Percentiles rank a stretch among this genome's conserved stretches.
phyloP scores from a whole-genome alignment of 1,140 invertebrate genomes.

The Drosophila mojavensis region DNA sequence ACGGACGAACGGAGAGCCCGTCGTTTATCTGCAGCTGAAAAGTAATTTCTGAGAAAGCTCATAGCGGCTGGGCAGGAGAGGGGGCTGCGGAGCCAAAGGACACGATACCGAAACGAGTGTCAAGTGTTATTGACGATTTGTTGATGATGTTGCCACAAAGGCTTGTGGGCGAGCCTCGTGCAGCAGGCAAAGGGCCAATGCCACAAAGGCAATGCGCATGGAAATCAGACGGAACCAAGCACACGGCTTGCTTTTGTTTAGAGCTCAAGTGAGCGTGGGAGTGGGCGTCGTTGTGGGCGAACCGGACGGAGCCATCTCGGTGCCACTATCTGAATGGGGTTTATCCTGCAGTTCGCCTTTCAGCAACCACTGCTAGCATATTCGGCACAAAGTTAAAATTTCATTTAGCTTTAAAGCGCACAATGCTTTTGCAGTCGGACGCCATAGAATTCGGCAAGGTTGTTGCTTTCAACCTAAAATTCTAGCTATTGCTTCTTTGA shows the following conservation, averaged over 20 bases:
- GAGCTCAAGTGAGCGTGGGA: constrained; percentile 29
- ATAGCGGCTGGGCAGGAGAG: constrained; percentile 23
- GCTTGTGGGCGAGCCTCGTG: constrained; percentile 4
- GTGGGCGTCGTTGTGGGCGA: constrained; percentile 1
- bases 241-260: constrained; percentile 48
- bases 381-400: constrained; percentile 45
- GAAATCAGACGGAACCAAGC: constrained; percentile 33
- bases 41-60: constrained; percentile 77
- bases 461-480: constrained; percentile 33
- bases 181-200: constrained; percentile 39
- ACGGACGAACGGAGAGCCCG: constrained; percentile 6
- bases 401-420: constrained; percentile 20
- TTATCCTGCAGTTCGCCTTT: constrained; percentile 30
- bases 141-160: constrained; percentile 75
- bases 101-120: constrained; percentile 57
- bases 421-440: constrained; percentile 25
- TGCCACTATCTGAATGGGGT: constrained; percentile 7
- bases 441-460: constrained; percentile 45
- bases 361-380: constrained; percentile 25
- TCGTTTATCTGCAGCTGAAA: constrained; percentile 62
- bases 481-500: constrained; percentile 30
- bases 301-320: constrained; percentile 17
- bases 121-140: constrained; percentile 82
- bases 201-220: constrained; percentile 31
- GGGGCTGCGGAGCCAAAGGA: background rate